Evolutionary conservation across 2,797 vertebrate genomes (phyloP).

Genomic region (Scolopax rusticola): DNA sequence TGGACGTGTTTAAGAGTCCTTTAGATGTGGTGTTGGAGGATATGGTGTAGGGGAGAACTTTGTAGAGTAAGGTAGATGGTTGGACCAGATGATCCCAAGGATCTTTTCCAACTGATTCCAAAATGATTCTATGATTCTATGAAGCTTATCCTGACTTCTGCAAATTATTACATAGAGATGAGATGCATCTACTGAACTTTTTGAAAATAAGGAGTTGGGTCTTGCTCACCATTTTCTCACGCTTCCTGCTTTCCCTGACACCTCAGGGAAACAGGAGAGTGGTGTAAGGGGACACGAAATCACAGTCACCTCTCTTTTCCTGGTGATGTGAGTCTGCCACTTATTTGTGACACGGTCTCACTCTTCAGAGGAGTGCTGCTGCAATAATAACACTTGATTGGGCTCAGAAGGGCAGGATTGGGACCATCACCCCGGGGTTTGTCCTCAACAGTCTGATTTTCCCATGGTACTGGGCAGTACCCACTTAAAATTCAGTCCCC

Average conservation of each 20-base stretch:
- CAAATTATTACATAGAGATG: neutral
- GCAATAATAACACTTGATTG: neutral
- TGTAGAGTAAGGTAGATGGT: no score
- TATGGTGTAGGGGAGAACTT: no score
- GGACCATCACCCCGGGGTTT: neutral
- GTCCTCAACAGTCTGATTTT: neutral
- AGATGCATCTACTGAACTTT: neutral
- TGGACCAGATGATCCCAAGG: no score
- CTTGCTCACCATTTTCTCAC: neutral
- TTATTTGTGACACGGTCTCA: neutral
- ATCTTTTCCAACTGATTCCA: no score
- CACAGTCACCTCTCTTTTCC: neutral
- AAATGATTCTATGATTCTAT: no score
- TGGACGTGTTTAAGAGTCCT: no score
- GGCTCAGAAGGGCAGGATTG: neutral
- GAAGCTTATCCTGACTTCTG: neutral
- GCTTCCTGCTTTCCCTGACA: neutral
- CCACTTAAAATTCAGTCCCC: neutral
- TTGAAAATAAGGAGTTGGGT: neutral
- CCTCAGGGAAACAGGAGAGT: neutral
- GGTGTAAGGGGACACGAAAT: neutral
- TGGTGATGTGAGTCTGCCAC: neutral
- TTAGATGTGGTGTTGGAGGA: no score
- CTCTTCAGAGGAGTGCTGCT: neutral
- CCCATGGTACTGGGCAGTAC: neutral